Evolutionary conservation across 2,888 invertebrate genomes (phyloP).

Genomic region (Cantharis rustica): DNA sequence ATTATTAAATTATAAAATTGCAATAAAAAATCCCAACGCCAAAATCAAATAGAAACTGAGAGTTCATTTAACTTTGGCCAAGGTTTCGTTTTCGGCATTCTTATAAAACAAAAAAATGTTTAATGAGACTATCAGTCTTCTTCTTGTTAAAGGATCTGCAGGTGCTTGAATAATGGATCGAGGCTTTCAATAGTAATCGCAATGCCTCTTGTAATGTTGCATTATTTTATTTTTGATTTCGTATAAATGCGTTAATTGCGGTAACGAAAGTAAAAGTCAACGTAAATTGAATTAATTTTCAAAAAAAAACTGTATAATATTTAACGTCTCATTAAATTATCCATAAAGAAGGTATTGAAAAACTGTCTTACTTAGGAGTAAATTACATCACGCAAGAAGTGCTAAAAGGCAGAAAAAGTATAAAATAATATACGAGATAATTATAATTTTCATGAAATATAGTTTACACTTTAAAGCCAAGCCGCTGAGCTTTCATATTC

Average conservation of each 20-base stretch:
- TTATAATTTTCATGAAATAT: not conserved
- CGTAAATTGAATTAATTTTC: not conserved
- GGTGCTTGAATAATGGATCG: not conserved
- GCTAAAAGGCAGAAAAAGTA: not conserved
- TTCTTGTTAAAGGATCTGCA: not conserved
- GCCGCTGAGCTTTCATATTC: conserved; percentile 2
- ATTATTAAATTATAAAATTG: not conserved
- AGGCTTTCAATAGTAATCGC: not conserved
- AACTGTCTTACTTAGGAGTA: not conserved
- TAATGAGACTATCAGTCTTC: not conserved
- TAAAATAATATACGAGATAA: not conserved
- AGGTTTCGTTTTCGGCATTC: conserved; percentile 11
- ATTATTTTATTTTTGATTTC: not conserved
- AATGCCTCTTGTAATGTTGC: not conserved
- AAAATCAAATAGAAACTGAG: not conserved
- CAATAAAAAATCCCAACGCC: conserved; percentile 1
- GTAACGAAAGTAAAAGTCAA: not conserved
- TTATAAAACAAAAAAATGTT: conserved; percentile 2
- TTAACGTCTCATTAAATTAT: not conserved
- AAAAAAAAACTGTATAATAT: not conserved
- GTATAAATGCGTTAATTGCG: too few relatives aligned
- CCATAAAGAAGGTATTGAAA: not conserved
- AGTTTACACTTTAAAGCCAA: not conserved
- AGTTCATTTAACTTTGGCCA: conserved; percentile 16
- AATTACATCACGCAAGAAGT: not conserved